Conservation (phyloP, 2,113 vertebrate species). For the Heteronetta atricapilla region DNA sequence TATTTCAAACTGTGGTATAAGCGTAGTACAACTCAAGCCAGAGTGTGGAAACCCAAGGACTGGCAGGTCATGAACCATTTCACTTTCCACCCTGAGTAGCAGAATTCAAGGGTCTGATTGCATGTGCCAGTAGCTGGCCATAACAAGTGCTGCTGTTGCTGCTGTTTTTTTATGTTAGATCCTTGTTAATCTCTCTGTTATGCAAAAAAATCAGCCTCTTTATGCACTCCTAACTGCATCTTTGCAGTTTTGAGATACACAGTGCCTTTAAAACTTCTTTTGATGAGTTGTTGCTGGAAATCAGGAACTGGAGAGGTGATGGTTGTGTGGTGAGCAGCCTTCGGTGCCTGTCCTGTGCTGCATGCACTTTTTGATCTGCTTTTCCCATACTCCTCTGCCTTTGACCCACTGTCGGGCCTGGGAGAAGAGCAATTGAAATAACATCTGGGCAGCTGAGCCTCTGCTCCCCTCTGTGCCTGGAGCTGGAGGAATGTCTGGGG, state of each 20-base stretch:
- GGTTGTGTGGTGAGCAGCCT: rapidly evolving
- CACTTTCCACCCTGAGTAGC: background rate
- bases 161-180: background rate
- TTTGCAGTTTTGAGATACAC: background rate
- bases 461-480: background rate
- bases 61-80: background rate
- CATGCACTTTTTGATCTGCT: background rate
- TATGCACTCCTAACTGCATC: background rate
- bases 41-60: background rate
- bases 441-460: rapidly evolving
- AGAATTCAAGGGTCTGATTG: rapidly evolving
- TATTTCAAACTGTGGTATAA: background rate
- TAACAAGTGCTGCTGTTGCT: background rate
- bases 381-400: background rate
- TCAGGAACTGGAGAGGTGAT: background rate
- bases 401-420: background rate
- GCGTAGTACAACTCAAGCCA: background rate
- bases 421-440: background rate
- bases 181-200: background rate
- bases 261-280: background rate
- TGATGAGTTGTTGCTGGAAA: background rate
- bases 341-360: rapidly evolving
- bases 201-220: background rate
- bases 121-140: rapidly evolving
- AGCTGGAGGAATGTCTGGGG: background rate